These are phyloP conservation scores for Byasa hedistus DNA, from an alignment of 2,888 invertebrate species.

Conservation along the genomic window DNA sequence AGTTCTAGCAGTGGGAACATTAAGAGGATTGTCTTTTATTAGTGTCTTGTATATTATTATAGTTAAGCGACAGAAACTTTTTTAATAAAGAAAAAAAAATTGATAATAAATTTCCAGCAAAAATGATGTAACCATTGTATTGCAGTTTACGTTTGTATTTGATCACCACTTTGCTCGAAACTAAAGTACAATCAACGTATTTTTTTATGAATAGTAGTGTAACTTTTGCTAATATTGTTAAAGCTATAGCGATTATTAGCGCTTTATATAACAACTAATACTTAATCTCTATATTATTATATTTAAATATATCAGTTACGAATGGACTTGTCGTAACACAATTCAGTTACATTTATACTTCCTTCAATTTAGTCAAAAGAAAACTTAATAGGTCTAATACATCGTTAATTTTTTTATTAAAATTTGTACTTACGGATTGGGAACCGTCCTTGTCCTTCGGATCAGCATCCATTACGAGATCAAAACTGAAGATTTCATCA, in stretches of 20 bases:
- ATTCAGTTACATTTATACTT: not conserved
- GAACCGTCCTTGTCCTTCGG: constrained; percentile 75
- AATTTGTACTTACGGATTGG: constrained; percentile 72
- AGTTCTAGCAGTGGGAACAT: too few species aligned
- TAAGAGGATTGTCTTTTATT: too few species aligned
- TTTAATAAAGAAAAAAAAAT: too few species aligned
- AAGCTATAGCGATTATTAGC: not conserved
- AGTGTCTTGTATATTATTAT: too few species aligned
- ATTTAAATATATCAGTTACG: not conserved
- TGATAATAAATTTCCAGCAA: too few species aligned
- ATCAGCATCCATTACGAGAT: constrained; percentile 81
- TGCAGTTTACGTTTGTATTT: too few species aligned
- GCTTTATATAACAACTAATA: not conserved
- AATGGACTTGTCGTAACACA: not conserved
- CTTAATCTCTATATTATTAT: not conserved
- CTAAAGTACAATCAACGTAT: not conserved
- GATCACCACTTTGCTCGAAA: not conserved
- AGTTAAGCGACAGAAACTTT: too few species aligned
- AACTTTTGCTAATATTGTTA: not conserved
- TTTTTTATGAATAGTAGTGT: not conserved
- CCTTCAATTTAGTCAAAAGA: not conserved
- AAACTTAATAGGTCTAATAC: not conserved
- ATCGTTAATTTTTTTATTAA: not conserved
- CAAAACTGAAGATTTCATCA: constrained; percentile 92
- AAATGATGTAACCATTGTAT: too few species aligned